Percentiles rank a stretch among this genome's conserved stretches.
phyloP scores from a whole-genome alignment of 2,797 vertebrate genomes.

The Gallinago stenura region DNA sequence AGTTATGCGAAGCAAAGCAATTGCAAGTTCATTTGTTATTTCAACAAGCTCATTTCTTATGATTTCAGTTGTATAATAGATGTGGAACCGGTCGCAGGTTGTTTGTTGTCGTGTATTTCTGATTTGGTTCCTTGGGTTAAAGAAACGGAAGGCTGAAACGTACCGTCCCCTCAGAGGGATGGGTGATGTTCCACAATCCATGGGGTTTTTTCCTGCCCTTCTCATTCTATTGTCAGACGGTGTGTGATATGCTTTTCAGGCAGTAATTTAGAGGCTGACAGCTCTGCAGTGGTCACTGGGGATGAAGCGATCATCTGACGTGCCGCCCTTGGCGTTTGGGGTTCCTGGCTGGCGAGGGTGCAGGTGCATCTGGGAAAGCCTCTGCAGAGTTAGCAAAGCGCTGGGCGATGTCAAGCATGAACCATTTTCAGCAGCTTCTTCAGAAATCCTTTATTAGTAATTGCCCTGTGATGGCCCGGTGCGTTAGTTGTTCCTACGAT shows the following conservation, averaged over 20 bases:
- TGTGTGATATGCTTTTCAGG: conserved; percentile 39
- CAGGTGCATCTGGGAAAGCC: not conserved
- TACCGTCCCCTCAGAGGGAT: conserved; percentile 15
- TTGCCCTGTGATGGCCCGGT: conserved; percentile 6
- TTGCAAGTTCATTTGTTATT: conserved; percentile 81
- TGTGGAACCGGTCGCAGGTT: conserved; percentile 62
- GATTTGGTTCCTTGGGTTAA: conserved; percentile 58
- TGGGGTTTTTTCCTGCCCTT: conserved; percentile 3
- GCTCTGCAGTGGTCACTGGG: conserved; percentile 30
- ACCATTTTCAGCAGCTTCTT: conserved; percentile 62
- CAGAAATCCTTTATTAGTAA: conserved; percentile 19
- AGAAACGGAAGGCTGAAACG: conserved; percentile 22
- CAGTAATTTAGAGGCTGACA: conserved; percentile 69
- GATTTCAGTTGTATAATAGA: conserved; percentile 68
- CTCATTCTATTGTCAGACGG: conserved; percentile 51
- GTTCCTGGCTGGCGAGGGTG: conserved; percentile 6
- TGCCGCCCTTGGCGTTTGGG: not conserved
- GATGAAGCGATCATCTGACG: not conserved
- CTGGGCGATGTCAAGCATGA: conserved; percentile 49
- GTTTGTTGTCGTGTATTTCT: conserved; percentile 72
- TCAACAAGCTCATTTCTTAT: conserved; percentile 80
- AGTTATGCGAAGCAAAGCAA: conserved; percentile 80
- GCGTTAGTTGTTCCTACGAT: not conserved
- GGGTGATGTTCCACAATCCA: conserved; percentile 11
- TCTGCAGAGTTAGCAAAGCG: conserved; percentile 12